phyloP scores from a whole-genome alignment of 2,797 vertebrate genomes.

The Lithobates pipiens region DNA sequence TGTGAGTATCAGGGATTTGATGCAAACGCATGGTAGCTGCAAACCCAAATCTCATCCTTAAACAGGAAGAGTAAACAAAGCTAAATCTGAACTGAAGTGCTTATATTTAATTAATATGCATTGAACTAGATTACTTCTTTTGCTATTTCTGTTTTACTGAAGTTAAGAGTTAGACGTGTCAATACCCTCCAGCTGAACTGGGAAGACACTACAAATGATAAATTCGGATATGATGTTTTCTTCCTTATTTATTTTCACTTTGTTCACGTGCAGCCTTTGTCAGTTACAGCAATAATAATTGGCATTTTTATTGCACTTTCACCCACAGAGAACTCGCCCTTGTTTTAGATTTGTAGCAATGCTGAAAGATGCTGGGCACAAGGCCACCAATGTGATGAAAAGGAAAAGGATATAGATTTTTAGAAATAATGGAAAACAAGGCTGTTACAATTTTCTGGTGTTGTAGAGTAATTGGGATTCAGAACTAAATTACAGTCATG shows the following conservation, averaged over 20 bases:
- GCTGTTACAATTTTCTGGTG: constrained; percentile 16
- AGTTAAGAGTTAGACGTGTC: not conserved
- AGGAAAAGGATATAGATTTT: constrained; percentile 12
- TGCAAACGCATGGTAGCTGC: no score
- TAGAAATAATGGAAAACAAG: constrained; percentile 27
- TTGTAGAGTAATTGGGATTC: constrained; percentile 9
- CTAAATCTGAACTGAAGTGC: no score
- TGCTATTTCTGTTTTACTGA: no score
- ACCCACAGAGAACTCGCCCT: constrained; percentile 27
- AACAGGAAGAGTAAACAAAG: no score
- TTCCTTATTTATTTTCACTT: constrained; percentile 3
- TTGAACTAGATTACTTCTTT: no score
- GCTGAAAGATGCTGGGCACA: constrained; percentile 37
- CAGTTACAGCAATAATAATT: constrained; percentile 53
- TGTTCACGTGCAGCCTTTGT: constrained; percentile 23
- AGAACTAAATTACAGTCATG: not conserved
- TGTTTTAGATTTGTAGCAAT: constrained; percentile 37
- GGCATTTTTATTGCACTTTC: constrained; percentile 48
- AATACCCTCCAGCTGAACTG: constrained; percentile 33
- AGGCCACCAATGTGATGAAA: constrained; percentile 33
- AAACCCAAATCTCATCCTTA: no score
- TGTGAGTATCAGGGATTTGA: no score
- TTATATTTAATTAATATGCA: no score
- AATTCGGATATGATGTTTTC: not conserved
- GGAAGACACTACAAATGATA: constrained; percentile 32